Evolutionary conservation across 2,797 vertebrate species (phyloP), one percentile per base, ranked within the genome.

Genomic region (Pipistrellus nathusii): DNA sequence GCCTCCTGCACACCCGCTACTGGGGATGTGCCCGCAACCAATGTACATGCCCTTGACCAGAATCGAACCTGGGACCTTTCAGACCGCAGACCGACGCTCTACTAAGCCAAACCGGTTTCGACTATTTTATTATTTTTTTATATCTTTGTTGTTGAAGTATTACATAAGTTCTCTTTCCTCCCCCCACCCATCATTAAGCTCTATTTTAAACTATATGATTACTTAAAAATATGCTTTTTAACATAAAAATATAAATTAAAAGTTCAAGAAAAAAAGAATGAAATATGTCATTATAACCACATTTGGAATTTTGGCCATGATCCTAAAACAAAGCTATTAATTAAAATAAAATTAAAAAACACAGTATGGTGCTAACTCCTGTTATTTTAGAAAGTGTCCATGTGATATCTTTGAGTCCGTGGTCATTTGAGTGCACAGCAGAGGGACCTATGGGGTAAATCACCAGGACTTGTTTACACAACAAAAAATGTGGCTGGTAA

Each of bases 391-490:
- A 97, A 98, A 98, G 97, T 97, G 93, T 98, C 97, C 82, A 97
- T 98, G 94, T 95, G 96, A 97, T 98, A 97, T 98, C 96, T 85
- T 97, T 98, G 97, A 97, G 87, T 68, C 86, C 97, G 96, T 97
- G 94, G 96, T 96, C 96, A 98, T 98, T 98, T 98, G 98, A 98
- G 97, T 97, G 98, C 97, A 97, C 97, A 98, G 96, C 72, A 92
- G 97, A 97, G 98, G 97, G 96, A 98, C 93, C 98, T 97, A 98
- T 98, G 98, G 95, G 93, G 97, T 98, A 99, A 99, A 99, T 99
- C 98, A 98, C 97, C 97, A 97, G 98, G 98, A 96, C 97, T 97
- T 99, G 98, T 99, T 99, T 99, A 99, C 98, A 98, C 98, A 98
- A 98, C 98, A 99, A 98, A 98, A 98, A 94, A 85, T 98, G 98